These are phyloP conservation scores for Eurypyga helias DNA, from an alignment of 2,113 vertebrate genomes.

Conservation along the genomic window DNA sequence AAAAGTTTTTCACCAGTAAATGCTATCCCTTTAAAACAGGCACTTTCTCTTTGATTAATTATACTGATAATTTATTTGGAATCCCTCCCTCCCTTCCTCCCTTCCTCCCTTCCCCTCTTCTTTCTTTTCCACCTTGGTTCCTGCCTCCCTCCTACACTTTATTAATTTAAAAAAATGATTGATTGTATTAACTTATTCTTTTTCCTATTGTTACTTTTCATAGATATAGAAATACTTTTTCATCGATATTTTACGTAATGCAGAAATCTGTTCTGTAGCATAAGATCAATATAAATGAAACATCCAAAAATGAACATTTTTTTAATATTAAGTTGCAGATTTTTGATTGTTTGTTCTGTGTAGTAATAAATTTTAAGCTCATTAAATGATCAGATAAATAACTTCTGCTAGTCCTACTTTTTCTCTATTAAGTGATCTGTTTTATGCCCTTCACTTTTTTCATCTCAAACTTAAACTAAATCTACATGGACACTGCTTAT, in stretches of 20 bases:
- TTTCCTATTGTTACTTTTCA: not conserved
- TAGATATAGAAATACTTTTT: not conserved
- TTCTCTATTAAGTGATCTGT: not conserved
- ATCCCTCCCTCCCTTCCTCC: too few relatives aligned
- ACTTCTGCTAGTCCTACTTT: not conserved
- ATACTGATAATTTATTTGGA: not conserved
- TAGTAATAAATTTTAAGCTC: not conserved
- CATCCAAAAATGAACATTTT: not conserved
- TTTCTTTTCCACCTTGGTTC: too few relatives aligned
- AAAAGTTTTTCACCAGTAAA: not conserved
- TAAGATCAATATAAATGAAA: not conserved
- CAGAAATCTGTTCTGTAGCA: not conserved
- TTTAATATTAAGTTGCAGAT: not conserved
- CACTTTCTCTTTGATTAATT: not conserved
- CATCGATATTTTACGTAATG: not conserved
- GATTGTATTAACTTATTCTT: not conserved
- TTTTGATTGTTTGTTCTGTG: not conserved
- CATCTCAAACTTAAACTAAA: not conserved
- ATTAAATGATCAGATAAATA: not conserved
- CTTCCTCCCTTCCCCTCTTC: not conserved
- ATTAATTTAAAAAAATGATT: too few relatives aligned
- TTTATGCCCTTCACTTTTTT: not conserved
- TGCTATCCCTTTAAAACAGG: not conserved
- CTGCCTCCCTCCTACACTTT: too few relatives aligned
- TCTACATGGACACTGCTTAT: not conserved